These are phyloP conservation scores for Trissolcus japonicus DNA, from an alignment of 2,888 invertebrate genomes.

Conservation along the genomic window DNA sequence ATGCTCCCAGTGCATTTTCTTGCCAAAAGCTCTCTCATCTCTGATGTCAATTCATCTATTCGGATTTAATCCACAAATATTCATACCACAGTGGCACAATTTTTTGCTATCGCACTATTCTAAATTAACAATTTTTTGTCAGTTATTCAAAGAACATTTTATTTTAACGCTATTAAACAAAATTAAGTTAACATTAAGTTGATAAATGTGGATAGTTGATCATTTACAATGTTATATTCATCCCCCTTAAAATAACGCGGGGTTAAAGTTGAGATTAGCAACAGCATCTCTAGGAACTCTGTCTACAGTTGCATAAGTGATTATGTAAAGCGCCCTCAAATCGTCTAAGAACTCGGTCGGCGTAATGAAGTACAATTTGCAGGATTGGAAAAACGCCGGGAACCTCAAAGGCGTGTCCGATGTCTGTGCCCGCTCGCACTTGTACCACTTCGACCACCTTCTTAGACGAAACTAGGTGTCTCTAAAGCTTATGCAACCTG, in stretches of 20 bases:
- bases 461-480: conserved; percentile 14
- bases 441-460: conserved; percentile 39
- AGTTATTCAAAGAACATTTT: too few relatives aligned
- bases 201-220: too few relatives aligned
- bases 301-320: conserved; percentile 31
- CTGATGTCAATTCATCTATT: conserved; percentile 1
- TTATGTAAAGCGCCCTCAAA: conserved; percentile 36
- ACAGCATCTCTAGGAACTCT: conserved; percentile 9
- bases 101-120: too few relatives aligned
- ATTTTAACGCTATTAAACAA: too few relatives aligned
- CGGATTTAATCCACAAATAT: too few relatives aligned
- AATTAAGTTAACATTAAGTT: too few relatives aligned
- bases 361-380: conserved; percentile 42
- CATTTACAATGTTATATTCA: too few relatives aligned
- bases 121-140: too few relatives aligned
- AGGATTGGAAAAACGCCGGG: conserved; percentile 34
- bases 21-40: conserved; percentile 44
- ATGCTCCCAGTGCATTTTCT: conserved; percentile 27
- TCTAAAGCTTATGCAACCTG: conserved; percentile 28
- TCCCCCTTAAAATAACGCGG: too few relatives aligned
- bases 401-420: conserved; percentile 37
- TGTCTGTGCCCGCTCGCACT: conserved; percentile 26
- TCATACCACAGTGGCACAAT: too few relatives aligned
- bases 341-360: conserved; percentile 33
- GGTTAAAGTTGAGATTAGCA: too few relatives aligned